Base-by-base conservation (phyloP, 2,797 vertebrate species). In the Rachycentron canadum region DNA sequence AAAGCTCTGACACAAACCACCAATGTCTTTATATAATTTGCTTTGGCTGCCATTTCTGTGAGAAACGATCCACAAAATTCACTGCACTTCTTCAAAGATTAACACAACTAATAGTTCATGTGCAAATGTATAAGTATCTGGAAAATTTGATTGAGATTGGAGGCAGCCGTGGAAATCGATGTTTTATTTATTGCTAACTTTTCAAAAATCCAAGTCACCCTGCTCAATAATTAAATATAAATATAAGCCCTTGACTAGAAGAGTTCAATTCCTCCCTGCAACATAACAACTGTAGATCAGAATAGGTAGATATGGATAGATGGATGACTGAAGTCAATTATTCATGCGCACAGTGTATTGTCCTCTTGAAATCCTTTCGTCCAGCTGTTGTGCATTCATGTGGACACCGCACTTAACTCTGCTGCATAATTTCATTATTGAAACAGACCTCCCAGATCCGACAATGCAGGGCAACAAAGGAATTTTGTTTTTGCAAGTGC, bases 171-270 rank as follows among this genome's bases (percentile, higher is more conserved):
- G 49, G 45, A 86, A 69, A 69, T 57, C 3, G 43, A 89, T 93
- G 72, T 89, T 90, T 92, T 86, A 90, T 91, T 90, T 71, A 91
- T 85, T 47, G 32, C 43, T 41, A 71, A 69, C 28, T 89, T 88
- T 72, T 89, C 28, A 77, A 82, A 87, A 88, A 87, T 75, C 69
- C 38, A 77, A 87, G 78, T 84, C 89, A 87, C 86, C 68, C 72
- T 77, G 57, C 55, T 89, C 41, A 93, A 93, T 91, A 84, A 88
- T 91, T 85, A 7, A 91, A 64, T 30, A 59, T 69, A 73, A 76
- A 71, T 62, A 53, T 43, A 50, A 30, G 4, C 40, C 76, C 28
- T 25, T 72, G 62, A 83, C 76, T 66, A 58, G 63, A 76, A 58
- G 57, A n/a, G n/a, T n/a, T n/a, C 59, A 59, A 32, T 70, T 73